These are phyloP conservation scores for Passer domesticus DNA, from an alignment of 2,113 vertebrate species.

Conservation along the genomic window DNA sequence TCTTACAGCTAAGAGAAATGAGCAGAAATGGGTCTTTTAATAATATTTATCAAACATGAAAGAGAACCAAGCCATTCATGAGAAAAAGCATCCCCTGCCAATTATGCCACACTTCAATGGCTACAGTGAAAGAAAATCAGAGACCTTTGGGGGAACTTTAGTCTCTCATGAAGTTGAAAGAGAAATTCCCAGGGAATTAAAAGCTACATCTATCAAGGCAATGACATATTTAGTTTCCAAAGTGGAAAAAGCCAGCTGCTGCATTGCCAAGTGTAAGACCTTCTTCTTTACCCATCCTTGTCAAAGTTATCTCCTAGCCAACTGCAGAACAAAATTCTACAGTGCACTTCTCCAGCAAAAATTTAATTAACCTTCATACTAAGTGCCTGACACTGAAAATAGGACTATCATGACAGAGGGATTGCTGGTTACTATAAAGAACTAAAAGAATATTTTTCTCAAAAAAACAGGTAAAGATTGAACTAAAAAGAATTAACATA, in stretches of 20 bases:
- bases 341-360: background rate
- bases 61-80: background rate
- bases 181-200: conserved; percentile 51
- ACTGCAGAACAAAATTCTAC: background rate
- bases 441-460: background rate
- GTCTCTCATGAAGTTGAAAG: conserved; percentile 40
- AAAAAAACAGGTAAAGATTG: background rate
- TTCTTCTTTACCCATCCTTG: background rate
- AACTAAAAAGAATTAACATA: background rate
- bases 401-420: background rate
- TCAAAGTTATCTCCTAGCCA: background rate
- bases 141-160: conserved; percentile 30
- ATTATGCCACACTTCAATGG: conserved; percentile 14
- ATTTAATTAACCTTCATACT: background rate
- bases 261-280: conserved; percentile 1
- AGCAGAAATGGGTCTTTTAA: background rate
- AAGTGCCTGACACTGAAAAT: background rate
- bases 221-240: conserved; percentile 41
- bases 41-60: conserved; percentile 21
- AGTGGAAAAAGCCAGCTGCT: conserved; percentile 64
- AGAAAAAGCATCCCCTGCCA: background rate
- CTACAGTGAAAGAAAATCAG: background rate
- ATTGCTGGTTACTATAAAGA: background rate
- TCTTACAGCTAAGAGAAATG: background rate
- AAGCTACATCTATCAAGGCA: conserved; percentile 13